Evolutionary conservation across 2,888 invertebrate genomes (phyloP).

Genomic region (Pyrochroa serraticornis): DNA sequence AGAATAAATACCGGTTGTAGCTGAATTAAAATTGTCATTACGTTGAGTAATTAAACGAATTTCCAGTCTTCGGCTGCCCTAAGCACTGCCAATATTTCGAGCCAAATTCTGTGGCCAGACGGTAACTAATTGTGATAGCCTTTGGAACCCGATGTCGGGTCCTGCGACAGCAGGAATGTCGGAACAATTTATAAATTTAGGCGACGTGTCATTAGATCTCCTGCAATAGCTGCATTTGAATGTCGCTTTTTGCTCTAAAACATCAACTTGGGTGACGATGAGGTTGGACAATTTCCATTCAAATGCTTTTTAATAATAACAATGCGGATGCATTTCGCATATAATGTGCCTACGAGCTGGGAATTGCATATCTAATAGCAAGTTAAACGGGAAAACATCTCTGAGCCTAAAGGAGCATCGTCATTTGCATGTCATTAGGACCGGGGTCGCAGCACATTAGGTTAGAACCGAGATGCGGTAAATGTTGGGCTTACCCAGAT

Average conservation of each 20-base stretch:
- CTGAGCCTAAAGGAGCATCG: slow-evolving; percentile 32
- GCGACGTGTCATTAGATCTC: slow-evolving; percentile 8
- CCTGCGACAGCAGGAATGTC: slow-evolving; percentile 20
- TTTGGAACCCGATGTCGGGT: slow-evolving; percentile 7
- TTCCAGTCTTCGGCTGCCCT: background rate
- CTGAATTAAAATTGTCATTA: background rate
- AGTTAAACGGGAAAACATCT: slow-evolving; percentile 35
- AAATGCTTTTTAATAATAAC: slow-evolving; percentile 14
- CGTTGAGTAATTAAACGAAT: slow-evolving; percentile 9
- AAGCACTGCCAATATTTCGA: slow-evolving; percentile 1
- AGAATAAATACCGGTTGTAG: no score
- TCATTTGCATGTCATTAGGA: slow-evolving; percentile 37
- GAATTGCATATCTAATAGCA: slow-evolving; percentile 35
- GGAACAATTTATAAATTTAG: slow-evolving; percentile 20
- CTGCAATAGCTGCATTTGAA: slow-evolving; percentile 2
- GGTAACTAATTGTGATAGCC: slow-evolving; percentile 7
- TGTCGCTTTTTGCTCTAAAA: no score
- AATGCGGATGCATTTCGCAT: slow-evolving; percentile 25
- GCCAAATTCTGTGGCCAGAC: background rate
- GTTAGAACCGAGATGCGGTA: slow-evolving; percentile 19
- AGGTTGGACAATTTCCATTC: slow-evolving; percentile 1
- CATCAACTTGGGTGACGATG: background rate
- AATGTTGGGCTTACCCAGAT: slow-evolving; percentile 16
- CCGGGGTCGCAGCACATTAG: slow-evolving; percentile 21
- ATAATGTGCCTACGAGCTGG: slow-evolving; percentile 33